Conservation (phyloP, 2,888 invertebrate genomes). For the Imbricaverruca yamaguchii region DNA sequence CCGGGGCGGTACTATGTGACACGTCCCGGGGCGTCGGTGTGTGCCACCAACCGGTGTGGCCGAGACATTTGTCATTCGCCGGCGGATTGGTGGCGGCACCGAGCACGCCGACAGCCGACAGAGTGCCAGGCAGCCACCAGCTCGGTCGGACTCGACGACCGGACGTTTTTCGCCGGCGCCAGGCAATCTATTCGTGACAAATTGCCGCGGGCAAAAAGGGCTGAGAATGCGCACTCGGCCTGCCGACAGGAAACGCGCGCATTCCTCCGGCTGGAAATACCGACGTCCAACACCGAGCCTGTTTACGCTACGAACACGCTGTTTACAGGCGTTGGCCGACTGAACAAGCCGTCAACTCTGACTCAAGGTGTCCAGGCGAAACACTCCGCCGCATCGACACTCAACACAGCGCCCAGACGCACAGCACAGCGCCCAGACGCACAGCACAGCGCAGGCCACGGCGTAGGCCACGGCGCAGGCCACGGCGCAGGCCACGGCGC, state of each 20-base stretch:
- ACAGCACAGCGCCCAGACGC: too few species aligned
- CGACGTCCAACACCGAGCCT: not conserved
- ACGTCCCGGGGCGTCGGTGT: too few species aligned
- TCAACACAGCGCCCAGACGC: not conserved
- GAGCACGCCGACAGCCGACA: not conserved
- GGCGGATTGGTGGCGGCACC: not conserved
- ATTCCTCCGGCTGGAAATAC: slow-evolving; percentile 8
- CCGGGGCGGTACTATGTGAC: too few species aligned
- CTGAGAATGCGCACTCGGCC: not conserved
- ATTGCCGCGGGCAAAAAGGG: slow-evolving; percentile 13
- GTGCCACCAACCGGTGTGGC: too few species aligned
- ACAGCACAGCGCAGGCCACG: too few species aligned
- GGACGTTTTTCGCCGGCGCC: not conserved
- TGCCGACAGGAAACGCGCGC: not conserved
- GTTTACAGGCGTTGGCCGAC: not conserved
- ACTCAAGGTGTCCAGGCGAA: not conserved
- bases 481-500: too few species aligned
- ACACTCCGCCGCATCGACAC: not conserved
- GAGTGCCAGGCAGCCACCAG: not conserved
- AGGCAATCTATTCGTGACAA: slow-evolving; percentile 11
- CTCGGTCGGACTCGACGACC: not conserved
- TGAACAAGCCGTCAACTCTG: not conserved
- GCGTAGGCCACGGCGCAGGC: too few species aligned
- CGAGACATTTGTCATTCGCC: too few species aligned
- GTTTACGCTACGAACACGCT: slow-evolving; percentile 3